Base-by-base conservation (phyloP, 2,113 vertebrate species). In the Pterocles orientalis region DNA sequence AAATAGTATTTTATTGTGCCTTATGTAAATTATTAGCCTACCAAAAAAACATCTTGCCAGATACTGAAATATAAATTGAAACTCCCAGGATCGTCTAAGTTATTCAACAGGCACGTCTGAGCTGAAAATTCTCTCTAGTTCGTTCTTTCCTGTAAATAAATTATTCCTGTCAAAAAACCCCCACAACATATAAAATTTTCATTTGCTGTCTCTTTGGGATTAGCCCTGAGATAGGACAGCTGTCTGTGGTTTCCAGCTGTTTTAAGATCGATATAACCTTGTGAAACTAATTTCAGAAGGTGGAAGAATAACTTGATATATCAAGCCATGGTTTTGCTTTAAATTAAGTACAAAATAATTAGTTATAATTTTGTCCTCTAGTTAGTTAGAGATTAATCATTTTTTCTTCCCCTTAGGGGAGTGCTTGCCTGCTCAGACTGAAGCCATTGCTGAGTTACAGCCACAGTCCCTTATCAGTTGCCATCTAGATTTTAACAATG, bases 381-480 rank as follows among this genome's bases (percentile, higher is more conserved):
- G 68, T 72, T 36, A 34, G 66, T 71, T 39, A n/a, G 24, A 47
- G 21, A 29, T 51, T 0, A 23, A 26, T 10, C 33, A 43, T 12
- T 29, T 61, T 43, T 25, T 12, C 19, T 58, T 50, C 8, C 61
- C 69, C 61, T 79, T 75, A 99, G 99, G 99, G 36, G 97, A 98
- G 41, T 99, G 99, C 80, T 98, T 98, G 6, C 81, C 98, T 8
- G 76, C 96, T 53, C 99, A 99, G 95, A 92, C 92, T 31, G 98
- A 98, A 48, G 98, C 96, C 41, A 97, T 99, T 29, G 53, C 96
- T 43, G 95, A 97, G 24, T 97, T 99, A 82, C 98, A 94, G 1
- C 99, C 99, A 4, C 98, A 99, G 61, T 98, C 98, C 21, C 96
- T 98, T 56, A 69, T 99, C 84, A 95, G 73, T 88, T 99, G 99